These are phyloP conservation scores for Sphinx pinastri DNA, from an alignment of 2,888 invertebrate genomes.

Conservation along the genomic window DNA sequence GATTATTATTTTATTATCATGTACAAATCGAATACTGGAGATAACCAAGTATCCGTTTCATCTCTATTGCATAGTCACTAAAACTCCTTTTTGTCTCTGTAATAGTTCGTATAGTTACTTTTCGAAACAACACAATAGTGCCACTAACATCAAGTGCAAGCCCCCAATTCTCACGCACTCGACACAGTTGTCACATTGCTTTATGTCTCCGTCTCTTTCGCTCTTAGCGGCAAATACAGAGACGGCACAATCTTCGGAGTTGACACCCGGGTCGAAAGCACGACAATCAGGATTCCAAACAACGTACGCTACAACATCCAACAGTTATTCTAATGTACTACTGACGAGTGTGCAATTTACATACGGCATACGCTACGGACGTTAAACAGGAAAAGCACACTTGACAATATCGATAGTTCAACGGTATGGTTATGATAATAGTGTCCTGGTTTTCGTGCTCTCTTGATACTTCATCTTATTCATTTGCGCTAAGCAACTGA, in stretches of 20 bases:
- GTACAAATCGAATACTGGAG: no score
- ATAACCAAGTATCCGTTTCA: no score
- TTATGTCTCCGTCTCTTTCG: not conserved
- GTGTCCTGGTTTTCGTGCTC: conserved; percentile 8
- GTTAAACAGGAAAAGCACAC: conserved; percentile 7
- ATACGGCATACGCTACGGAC: not conserved
- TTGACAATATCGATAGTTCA: not conserved
- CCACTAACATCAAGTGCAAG: conserved; percentile 34
- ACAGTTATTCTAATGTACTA: conserved; percentile 16
- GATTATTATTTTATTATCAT: no score
- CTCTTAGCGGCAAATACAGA: not conserved
- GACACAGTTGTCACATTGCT: not conserved
- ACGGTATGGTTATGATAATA: not conserved
- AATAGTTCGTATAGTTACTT: not conserved
- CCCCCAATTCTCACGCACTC: conserved; percentile 25
- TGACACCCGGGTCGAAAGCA: conserved; percentile 18
- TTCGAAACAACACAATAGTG: conserved; percentile 22
- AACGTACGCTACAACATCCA: conserved; percentile 19
- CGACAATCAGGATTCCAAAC: conserved; percentile 27
- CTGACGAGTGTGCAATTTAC: conserved; percentile 12
- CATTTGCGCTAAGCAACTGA: not conserved
- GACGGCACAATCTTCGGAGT: not conserved
- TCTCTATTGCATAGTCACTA: no score
- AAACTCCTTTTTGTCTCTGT: not conserved
- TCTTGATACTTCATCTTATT: not conserved